Evolutionary conservation across 1,140 invertebrate genomes (phyloP).

Genomic region (Anthonomus grandis): DNA sequence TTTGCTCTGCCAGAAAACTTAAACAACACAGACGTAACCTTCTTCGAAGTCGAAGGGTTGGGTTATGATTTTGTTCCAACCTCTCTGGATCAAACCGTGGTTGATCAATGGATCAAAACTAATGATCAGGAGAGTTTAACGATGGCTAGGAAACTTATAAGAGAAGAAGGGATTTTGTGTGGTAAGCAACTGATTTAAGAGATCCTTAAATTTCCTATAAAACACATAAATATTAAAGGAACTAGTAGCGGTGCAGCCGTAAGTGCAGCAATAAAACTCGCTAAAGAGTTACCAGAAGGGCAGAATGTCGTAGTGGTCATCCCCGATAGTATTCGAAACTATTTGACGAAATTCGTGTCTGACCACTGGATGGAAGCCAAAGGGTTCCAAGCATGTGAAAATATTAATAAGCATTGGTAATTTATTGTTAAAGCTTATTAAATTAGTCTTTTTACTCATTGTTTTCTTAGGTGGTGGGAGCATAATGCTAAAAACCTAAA

Average conservation of each 20-base stretch:
- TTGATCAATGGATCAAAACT: constrained; percentile 87
- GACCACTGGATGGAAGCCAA: constrained; percentile 94
- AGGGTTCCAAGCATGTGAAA: constrained; percentile 56
- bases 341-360: constrained; percentile 96
- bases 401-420: constrained; percentile 58
- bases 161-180: constrained; percentile 82
- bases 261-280: constrained; percentile 73
- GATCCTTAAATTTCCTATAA: constrained; percentile 11
- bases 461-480: constrained; percentile 69
- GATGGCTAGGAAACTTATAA: constrained; percentile 80
- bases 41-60: constrained; percentile 82
- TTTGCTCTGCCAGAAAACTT: constrained; percentile 69
- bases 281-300: constrained; percentile 72
- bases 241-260: constrained; percentile 90
- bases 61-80: constrained; percentile 95
- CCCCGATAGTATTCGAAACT: constrained; percentile 95
- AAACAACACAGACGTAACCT: constrained; percentile 61
- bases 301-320: constrained; percentile 88
- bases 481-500: constrained; percentile 59
- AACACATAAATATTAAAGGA: constrained; percentile 51
- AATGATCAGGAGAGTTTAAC: constrained; percentile 76
- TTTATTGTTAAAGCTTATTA: not conserved
- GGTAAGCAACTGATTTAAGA: constrained; percentile 28
- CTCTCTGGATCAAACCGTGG: constrained; percentile 71
- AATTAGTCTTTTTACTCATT: not conserved